Evolutionary conservation across 1,140 invertebrate genomes (phyloP).

Genomic region (Campoletis sonorensis): DNA sequence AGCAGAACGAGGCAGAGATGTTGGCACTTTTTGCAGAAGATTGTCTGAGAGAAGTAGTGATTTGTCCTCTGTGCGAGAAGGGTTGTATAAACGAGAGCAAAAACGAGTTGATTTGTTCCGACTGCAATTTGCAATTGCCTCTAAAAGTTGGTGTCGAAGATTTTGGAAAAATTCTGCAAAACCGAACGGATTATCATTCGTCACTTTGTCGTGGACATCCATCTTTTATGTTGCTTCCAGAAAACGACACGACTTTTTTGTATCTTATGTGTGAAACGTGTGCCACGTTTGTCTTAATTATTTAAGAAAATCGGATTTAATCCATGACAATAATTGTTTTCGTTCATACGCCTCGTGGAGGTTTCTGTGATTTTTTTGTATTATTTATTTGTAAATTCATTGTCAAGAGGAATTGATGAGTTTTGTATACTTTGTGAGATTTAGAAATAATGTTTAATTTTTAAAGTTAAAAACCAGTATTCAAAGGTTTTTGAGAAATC

Average conservation of each 20-base stretch:
- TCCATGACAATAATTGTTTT: background rate
- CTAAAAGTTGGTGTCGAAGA: conserved; percentile 52
- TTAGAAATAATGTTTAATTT: too few species aligned
- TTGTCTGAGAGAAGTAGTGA: conserved; percentile 52
- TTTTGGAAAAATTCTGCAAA: conserved; percentile 58
- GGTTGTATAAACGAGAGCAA: conserved; percentile 53
- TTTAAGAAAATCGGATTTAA: conserved; percentile 1
- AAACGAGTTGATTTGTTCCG: conserved; percentile 57
- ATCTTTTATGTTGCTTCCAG: conserved; percentile 60
- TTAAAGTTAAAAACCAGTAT: background rate
- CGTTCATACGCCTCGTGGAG: background rate
- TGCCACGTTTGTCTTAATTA: conserved; percentile 47
- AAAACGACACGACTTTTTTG: conserved; percentile 58
- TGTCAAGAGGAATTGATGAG: background rate
- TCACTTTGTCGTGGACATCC: conserved; percentile 57
- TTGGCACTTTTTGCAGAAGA: conserved; percentile 54
- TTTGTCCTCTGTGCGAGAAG: conserved; percentile 70
- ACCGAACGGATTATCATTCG: conserved; percentile 60
- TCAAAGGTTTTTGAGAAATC: background rate
- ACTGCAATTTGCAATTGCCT: conserved; percentile 63
- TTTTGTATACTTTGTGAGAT: background rate
- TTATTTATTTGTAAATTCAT: background rate
- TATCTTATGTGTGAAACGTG: conserved; percentile 66
- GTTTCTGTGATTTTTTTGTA: background rate
- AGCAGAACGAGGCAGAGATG: conserved; percentile 64